A percentile compares a stretch with the other conserved stretches of the same genome.
These are phyloP conservation scores for Panopea generosa DNA, from an alignment of 2,888 invertebrate genomes.

Conservation along the genomic window DNA sequence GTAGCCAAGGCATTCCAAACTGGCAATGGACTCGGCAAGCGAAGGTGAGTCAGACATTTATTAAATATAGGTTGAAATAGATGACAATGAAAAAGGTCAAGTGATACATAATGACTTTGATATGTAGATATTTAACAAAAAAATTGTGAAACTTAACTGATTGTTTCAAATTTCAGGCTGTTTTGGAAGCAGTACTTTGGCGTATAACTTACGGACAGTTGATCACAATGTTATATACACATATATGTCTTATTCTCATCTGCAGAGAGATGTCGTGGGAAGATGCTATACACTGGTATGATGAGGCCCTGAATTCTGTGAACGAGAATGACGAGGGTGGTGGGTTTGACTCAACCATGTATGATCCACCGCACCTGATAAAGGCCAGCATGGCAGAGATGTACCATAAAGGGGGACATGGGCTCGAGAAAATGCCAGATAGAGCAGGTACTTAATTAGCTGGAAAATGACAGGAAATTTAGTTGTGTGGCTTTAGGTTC, in stretches of 20 bases:
- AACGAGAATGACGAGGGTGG: constrained; percentile 83
- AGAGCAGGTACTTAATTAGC: constrained; percentile 83
- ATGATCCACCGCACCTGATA: constrained; percentile 85
- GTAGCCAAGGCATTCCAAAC: constrained; percentile 87
- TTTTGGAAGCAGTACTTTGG: too few species aligned
- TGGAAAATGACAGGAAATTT: too few species aligned
- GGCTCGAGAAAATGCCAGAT: constrained; percentile 85
- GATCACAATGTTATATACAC: too few species aligned
- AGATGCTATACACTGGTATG: constrained; percentile 85
- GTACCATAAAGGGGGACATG: constrained; percentile 85
- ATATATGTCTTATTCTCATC: too few species aligned
- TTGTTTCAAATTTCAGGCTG: too few species aligned
- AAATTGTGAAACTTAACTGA: too few species aligned
- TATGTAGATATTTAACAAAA: too few species aligned
- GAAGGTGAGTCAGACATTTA: constrained; percentile 77
- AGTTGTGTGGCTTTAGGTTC: too few species aligned
- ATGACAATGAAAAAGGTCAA: too few species aligned
- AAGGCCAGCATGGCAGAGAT: constrained; percentile 86
- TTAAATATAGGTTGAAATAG: too few species aligned
- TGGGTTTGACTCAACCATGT: constrained; percentile 83
- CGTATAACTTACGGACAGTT: too few species aligned
- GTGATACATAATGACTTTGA: too few species aligned
- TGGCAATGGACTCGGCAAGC: constrained; percentile 84
- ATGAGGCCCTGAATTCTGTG: constrained; percentile 82
- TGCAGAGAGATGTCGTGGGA: constrained; percentile 84